Percentiles rank a stretch among this genome's conserved stretches.
These are phyloP conservation scores for Papilio polyxenes DNA, from an alignment of 1,140 invertebrate species.

Conservation along the genomic window DNA sequence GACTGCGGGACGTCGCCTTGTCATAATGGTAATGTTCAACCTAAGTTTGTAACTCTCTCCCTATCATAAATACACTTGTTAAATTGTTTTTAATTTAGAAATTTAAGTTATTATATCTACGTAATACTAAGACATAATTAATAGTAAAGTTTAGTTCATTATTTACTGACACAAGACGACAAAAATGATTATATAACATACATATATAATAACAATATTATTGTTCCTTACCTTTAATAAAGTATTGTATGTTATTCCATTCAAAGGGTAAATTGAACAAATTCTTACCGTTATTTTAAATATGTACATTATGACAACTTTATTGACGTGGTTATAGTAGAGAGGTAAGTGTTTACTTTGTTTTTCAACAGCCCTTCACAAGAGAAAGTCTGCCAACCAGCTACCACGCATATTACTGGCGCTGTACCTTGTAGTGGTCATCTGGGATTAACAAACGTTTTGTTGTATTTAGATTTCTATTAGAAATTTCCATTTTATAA, in stretches of 20 bases:
- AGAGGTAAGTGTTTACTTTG: constrained; percentile 20
- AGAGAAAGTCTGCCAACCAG: neutral
- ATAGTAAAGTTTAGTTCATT: no score
- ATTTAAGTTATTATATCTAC: no score
- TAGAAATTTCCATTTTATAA: neutral
- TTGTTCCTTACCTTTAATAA: no score
- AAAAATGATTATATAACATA: no score
- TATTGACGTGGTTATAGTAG: neutral
- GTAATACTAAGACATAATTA: no score
- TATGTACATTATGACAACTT: neutral
- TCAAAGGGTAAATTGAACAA: neutral
- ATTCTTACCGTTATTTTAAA: neutral
- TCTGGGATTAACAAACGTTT: neutral
- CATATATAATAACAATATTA: no score
- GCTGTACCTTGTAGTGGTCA: neutral
- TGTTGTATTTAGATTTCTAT: neutral
- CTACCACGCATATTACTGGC: neutral
- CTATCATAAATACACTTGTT: neutral
- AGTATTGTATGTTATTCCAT: neutral
- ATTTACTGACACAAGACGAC: no score
- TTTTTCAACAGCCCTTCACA: neutral
- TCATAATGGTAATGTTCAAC: neutral
- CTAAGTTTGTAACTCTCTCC: neutral
- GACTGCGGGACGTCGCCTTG: neutral
- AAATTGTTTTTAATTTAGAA: no score